These are phyloP conservation scores for Darwinula stevensoni DNA, from an alignment of 2,888 invertebrate species.

Conservation along the genomic window DNA sequence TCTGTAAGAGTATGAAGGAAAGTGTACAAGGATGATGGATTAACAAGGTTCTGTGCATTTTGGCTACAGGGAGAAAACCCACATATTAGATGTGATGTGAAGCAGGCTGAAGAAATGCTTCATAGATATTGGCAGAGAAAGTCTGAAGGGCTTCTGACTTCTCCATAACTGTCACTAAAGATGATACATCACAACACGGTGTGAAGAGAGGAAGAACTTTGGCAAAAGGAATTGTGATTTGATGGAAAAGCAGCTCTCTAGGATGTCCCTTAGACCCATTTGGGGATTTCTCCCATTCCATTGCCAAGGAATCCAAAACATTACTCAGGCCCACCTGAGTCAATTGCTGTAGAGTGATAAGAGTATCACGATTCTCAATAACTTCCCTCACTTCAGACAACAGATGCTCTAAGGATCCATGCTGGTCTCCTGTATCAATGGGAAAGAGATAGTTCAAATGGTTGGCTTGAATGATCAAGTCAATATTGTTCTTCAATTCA, in stretches of 20 bases:
- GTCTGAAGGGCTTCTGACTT: neutral
- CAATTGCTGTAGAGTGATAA: neutral
- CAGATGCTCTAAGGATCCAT: no score
- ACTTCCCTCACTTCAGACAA: neutral
- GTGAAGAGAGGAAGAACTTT: neutral
- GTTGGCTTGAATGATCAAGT: neutral
- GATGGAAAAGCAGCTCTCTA: neutral
- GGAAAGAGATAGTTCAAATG: neutral
- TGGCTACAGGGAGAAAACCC: no score
- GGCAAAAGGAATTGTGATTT: neutral
- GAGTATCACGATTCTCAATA: neutral
- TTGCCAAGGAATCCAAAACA: neutral
- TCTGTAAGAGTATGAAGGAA: no score
- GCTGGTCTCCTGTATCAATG: no score
- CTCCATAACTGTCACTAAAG: neutral
- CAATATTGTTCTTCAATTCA: neutral
- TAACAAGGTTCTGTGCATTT: no score
- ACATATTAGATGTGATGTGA: no score
- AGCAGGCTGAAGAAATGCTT: no score
- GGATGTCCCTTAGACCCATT: neutral
- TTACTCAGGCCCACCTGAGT: neutral
- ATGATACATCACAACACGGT: no score
- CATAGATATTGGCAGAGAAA: slow-evolving; percentile 1
- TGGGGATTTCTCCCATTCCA: neutral
- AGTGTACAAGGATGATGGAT: no score